A percentile compares a stretch with the other conserved stretches of the same genome.
These are phyloP conservation scores for Dicycla oo DNA, from an alignment of 2,888 invertebrate genomes.

Conservation along the genomic window DNA sequence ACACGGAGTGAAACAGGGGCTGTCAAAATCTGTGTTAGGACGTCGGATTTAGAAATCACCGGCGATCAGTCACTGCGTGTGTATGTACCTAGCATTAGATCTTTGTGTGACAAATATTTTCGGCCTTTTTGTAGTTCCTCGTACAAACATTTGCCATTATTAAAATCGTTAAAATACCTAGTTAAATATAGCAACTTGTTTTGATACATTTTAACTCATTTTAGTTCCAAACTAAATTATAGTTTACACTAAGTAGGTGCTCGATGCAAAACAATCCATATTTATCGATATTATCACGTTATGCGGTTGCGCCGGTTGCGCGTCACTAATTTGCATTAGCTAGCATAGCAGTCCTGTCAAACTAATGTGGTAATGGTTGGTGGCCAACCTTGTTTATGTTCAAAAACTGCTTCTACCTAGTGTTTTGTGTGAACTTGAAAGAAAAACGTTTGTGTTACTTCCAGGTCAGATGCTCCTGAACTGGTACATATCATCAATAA, in stretches of 20 bases:
- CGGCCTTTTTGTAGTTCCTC: background rate
- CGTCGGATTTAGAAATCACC: background rate
- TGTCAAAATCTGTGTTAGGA: background rate
- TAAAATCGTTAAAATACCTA: background rate
- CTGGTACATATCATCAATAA: slow-evolving; percentile 95
- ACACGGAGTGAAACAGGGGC: too few relatives aligned
- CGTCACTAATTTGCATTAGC: slow-evolving; percentile 52
- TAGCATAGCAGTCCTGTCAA: too few relatives aligned
- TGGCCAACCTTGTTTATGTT: slow-evolving; percentile 55
- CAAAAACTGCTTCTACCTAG: slow-evolving; percentile 25
- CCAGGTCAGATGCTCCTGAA: slow-evolving; percentile 97
- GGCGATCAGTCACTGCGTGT: background rate
- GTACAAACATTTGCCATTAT: too few relatives aligned
- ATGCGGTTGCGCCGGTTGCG: slow-evolving; percentile 10
- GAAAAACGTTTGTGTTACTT: slow-evolving; percentile 67
- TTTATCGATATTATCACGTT: slow-evolving; percentile 22
- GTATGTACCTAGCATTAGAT: background rate
- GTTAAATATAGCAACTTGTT: background rate
- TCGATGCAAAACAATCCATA: slow-evolving; percentile 13
- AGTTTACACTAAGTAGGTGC: background rate
- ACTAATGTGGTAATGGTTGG: slow-evolving; percentile 29
- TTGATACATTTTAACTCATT: background rate
- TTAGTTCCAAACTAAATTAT: slow-evolving; percentile 3
- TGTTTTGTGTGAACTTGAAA: slow-evolving; percentile 16
- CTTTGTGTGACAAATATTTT: background rate